Conservation (phyloP, 2,888 invertebrate genomes). For the Gerris lacustris region DNA sequence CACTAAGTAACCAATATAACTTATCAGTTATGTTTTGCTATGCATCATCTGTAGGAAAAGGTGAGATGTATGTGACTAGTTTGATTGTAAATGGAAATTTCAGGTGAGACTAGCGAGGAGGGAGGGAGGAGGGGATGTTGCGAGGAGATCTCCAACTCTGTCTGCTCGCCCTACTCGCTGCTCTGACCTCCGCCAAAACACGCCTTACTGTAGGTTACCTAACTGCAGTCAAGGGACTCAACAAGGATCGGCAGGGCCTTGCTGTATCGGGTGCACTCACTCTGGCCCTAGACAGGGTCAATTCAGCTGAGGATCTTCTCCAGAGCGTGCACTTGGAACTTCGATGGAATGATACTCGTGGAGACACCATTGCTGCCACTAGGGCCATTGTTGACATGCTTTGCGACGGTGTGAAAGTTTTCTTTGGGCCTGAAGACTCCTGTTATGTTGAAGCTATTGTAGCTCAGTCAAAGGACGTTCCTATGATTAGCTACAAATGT, state of each 20-base stretch:
- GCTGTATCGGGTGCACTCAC: slow-evolving; percentile 82
- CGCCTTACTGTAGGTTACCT: slow-evolving; percentile 72
- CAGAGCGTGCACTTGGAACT: slow-evolving; percentile 60
- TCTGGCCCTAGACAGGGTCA: slow-evolving; percentile 73
- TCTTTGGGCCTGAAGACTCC: slow-evolving; percentile 90
- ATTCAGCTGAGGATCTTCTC: slow-evolving; percentile 46
- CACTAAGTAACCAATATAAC: too few species aligned
- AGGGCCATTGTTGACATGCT: slow-evolving; percentile 67
- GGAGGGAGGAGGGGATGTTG: slow-evolving; percentile 7
- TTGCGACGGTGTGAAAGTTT: slow-evolving; percentile 75
- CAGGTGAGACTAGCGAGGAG: slow-evolving; percentile 4
- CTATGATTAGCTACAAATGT: slow-evolving; percentile 98
- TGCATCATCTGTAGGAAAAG: too few species aligned
- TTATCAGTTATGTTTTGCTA: too few species aligned
- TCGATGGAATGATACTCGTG: slow-evolving; percentile 73
- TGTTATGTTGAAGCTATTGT: slow-evolving; percentile 92
- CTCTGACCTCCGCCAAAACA: slow-evolving; percentile 30
- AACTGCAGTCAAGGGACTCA: slow-evolving; percentile 64
- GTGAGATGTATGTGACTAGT: too few species aligned
- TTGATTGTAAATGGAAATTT: not conserved
- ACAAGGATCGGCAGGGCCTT: slow-evolving; percentile 69
- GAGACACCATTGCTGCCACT: slow-evolving; percentile 58
- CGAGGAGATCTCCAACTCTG: slow-evolving; percentile 39
- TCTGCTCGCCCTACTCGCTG: slow-evolving; percentile 40
- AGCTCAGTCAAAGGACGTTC: slow-evolving; percentile 83